Conservation (phyloP, 2,888 invertebrate species). For the Aphodius sticticus region DNA sequence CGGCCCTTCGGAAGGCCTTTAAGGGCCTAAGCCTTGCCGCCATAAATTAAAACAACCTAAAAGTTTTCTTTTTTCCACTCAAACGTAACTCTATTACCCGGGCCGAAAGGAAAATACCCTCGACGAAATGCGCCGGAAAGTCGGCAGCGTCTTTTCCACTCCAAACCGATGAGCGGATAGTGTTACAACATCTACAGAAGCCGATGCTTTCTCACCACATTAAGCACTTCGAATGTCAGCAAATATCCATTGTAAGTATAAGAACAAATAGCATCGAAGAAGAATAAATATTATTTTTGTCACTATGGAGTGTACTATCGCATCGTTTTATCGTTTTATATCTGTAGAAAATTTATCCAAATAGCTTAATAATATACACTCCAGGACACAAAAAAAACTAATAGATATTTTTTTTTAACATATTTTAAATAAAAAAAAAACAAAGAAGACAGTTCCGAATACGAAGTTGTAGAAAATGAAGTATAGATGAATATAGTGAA, state of each 20-base stretch:
- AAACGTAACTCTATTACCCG: background rate
- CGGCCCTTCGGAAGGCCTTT: background rate
- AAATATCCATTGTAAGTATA: background rate
- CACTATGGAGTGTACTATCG: no score
- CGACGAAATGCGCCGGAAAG: background rate
- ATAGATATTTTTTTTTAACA: no score
- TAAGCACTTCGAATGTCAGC: background rate
- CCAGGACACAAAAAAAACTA: no score
- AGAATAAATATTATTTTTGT: no score
- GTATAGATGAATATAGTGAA: no score
- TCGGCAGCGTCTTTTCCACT: background rate
- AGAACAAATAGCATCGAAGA: no score
- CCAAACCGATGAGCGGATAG: background rate
- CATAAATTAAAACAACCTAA: constrained; percentile 4
- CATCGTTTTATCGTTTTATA: no score
- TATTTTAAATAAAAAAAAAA: no score
- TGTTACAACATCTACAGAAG: background rate
- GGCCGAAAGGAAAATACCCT: background rate
- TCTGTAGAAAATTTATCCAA: no score
- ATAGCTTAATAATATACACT: no score
- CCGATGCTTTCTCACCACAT: background rate
- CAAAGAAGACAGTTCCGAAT: no score
- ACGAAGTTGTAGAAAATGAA: no score
- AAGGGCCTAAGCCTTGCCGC: constrained; percentile 4
- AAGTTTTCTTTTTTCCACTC: background rate